Percentiles rank a stretch among this genome's conserved stretches.
These are phyloP conservation scores for Centropus bengalensis DNA, from an alignment of 2,113 vertebrate genomes.

Conservation along the genomic window DNA sequence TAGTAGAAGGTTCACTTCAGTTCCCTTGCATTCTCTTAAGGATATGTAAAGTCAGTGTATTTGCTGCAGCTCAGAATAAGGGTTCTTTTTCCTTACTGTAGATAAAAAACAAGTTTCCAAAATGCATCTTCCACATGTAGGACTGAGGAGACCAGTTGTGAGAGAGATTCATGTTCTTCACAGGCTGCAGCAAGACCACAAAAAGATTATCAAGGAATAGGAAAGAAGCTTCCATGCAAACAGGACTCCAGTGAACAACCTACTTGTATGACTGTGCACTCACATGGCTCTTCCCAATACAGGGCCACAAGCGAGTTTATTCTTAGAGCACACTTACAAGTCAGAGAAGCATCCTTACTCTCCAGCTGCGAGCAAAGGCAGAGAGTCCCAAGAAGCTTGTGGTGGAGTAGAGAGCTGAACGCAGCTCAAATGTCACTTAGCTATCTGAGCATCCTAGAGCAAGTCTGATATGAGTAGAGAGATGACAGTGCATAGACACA, in stretches of 20 bases:
- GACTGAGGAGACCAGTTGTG: constrained; percentile 5
- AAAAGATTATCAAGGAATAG: not conserved
- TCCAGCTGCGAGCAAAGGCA: not conserved
- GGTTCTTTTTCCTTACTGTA: not conserved
- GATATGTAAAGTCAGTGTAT: not conserved
- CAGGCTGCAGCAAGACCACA: not conserved
- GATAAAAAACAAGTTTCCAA: constrained; percentile 40
- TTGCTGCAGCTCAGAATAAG: not conserved
- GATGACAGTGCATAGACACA: not conserved
- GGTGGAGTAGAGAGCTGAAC: not conserved
- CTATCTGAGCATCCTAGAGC: not conserved
- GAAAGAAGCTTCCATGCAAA: constrained; percentile 4
- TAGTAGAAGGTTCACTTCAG: not conserved
- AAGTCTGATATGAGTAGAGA: not conserved
- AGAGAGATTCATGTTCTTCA: constrained; percentile 33
- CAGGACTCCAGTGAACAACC: constrained; percentile 12
- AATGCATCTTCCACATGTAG: not conserved
- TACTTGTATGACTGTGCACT: not conserved
- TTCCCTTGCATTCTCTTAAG: constrained; percentile 28
- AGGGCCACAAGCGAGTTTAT: not conserved
- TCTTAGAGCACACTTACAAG: not conserved
- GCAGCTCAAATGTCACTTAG: not conserved
- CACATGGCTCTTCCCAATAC: not conserved
- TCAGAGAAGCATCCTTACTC: not conserved
- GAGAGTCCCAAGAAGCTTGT: not conserved